Evolutionary conservation across 1,140 invertebrate species (phyloP).

Genomic region (Sycophila sp.): DNA sequence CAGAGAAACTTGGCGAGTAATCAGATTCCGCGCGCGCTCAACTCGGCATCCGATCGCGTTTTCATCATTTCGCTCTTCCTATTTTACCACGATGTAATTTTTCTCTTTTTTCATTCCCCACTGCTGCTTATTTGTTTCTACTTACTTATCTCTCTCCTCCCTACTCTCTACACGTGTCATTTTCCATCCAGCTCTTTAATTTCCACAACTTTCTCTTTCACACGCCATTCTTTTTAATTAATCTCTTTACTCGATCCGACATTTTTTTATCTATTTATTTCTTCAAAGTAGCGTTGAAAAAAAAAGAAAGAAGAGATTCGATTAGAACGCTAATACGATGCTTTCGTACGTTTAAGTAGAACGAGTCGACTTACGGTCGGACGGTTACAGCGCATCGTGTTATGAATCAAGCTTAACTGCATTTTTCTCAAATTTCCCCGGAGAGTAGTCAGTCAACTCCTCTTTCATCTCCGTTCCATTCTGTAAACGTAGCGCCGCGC

Average conservation of each 20-base stretch:
- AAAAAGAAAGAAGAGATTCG: no score
- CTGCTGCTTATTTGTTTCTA: neutral
- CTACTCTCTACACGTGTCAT: no score
- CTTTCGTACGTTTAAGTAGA: conserved; percentile 11
- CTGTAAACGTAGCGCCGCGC: neutral
- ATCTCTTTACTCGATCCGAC: neutral
- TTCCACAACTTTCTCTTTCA: no score
- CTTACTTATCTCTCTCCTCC: neutral
- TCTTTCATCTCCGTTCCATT: neutral
- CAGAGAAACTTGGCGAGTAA: conserved; percentile 2
- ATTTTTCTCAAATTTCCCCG: conserved; percentile 1
- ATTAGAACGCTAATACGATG: no score
- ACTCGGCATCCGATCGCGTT: neutral
- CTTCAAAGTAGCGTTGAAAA: no score
- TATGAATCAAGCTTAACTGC: neutral
- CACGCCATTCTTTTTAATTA: no score
- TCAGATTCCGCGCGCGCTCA: neutral
- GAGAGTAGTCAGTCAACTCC: neutral
- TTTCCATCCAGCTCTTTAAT: neutral
- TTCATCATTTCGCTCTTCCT: neutral
- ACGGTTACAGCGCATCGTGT: neutral
- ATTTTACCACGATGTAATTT: neutral
- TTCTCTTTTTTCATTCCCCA: neutral
- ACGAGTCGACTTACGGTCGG: neutral
- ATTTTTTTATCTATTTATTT: neutral